Evolutionary conservation across 2,888 invertebrate species (phyloP), one percentile per base, ranked within the genome.

Genomic region (Rhagonycha lutea): DNA sequence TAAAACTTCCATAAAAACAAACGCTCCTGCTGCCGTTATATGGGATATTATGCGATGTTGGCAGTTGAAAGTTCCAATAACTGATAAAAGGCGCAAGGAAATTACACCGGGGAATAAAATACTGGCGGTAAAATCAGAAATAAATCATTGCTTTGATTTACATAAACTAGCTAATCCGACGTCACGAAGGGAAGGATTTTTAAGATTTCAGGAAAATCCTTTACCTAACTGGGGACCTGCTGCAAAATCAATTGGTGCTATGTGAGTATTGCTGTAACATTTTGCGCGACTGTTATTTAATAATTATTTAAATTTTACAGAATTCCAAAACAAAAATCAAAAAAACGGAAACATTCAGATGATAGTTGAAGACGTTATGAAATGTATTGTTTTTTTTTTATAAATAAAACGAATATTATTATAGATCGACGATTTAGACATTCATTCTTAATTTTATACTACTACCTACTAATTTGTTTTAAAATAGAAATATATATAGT

Each of bases 11-110:
- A 89, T 99, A 23, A 99, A 99, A 89, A 99, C 99, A 0, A 90
- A 95, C 85, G 99, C 99, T 3, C 97, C 99, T 0, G 88, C 93
- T 61, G 87, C 89, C 1, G 90, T 98, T 10, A 85, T 99, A 14
- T 99, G 99, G 99, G 98, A 98, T 87, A 92, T 98, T 73, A 90
- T 98, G 82, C 90, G 97, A 77, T 91, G 92, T 67, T 97, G 97
- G 96, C 93, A 92, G 81, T 90, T 90, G 79, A 84, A 87, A 0
- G 92, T 94, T 86, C 94, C 95, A 0, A 90, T 92, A 4, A 92
- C 91, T 79, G 87, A 90, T 28, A 91, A 92, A 76, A 91, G 93
- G 85, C 78, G 90, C 67, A 86, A 87, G 72, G 84, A 88, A 2
- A 89, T 91, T 75, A 89, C 89, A 23, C 88, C 90, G 0, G 90